Conservation (phyloP, 2,797 vertebrate genomes). For the Myoxocephalus aenaeus region DNA sequence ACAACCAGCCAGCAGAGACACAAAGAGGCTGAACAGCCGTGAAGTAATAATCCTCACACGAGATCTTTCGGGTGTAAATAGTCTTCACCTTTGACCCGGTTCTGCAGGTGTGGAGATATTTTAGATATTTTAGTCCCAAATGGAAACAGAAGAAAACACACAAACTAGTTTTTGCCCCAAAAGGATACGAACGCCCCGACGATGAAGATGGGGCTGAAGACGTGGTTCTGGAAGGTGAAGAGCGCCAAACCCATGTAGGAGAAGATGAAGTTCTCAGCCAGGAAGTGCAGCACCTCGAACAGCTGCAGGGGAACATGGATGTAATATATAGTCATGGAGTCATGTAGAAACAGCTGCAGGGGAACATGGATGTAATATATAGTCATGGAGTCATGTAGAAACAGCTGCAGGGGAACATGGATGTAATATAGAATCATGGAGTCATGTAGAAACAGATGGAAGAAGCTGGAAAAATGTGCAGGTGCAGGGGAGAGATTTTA, state of each 20-base stretch:
- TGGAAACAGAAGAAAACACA: neutral
- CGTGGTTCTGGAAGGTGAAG: conserved; percentile 98
- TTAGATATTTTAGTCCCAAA: neutral
- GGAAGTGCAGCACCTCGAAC: conserved; percentile 90
- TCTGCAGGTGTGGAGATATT: conserved; percentile 17
- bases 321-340: neutral
- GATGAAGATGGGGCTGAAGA: conserved; percentile 97
- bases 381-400: too few relatives aligned
- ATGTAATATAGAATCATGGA: too few relatives aligned
- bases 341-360: neutral
- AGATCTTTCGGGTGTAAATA: neutral
- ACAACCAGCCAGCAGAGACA: neutral
- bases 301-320: conserved; percentile 68
- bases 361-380: too few relatives aligned
- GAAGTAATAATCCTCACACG: too few relatives aligned
- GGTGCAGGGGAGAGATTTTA: neutral
- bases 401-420: too few relatives aligned
- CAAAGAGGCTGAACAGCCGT: too few relatives aligned
- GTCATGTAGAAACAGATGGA: too few relatives aligned
- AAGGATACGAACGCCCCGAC: conserved; percentile 98
- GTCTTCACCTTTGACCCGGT: neutral
- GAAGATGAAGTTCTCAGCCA: conserved; percentile 99
- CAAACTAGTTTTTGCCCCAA: conserved; percentile 13
- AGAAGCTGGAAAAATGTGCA: neutral
- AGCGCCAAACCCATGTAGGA: conserved; percentile 98